phyloP scores from a whole-genome alignment of 35 echinoderm and acorn worm species.

The Ophiothrix spiculata region DNA sequence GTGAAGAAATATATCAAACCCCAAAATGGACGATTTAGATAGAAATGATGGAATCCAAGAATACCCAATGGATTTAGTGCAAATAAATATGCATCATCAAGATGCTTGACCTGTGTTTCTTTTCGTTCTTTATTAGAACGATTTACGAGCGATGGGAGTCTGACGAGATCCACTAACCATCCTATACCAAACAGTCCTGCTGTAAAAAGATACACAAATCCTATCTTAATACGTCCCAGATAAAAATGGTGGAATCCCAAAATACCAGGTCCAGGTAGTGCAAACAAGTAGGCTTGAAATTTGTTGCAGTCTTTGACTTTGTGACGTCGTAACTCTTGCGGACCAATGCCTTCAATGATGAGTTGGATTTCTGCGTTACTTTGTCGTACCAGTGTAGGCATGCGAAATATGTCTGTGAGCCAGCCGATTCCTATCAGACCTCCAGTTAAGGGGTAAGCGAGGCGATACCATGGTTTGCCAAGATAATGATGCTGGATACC shows the following conservation, averaged over 20 bases:
- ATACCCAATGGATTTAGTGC: conserved; percentile 54
- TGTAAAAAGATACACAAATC: conserved; percentile 51
- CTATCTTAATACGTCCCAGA: conserved; percentile 19
- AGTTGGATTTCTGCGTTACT: conserved; percentile 10
- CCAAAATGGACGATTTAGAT: conserved; percentile 35
- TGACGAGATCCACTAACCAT: conserved; percentile 31
- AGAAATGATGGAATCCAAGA: conserved; percentile 57
- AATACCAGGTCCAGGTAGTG: conserved; percentile 50
- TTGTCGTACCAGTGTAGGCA: conserved; percentile 43
- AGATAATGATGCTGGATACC: conserved; percentile 52
- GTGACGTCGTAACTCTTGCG: background rate
- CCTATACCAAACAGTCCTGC: conserved; percentile 40
- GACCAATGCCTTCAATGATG: background rate
- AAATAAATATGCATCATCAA: conserved; percentile 61
- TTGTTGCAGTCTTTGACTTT: conserved; percentile 39
- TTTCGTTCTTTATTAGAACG: conserved; percentile 15
- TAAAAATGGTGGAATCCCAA: no score
- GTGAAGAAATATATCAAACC: conserved; percentile 57
- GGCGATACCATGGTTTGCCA: no score
- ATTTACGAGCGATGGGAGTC: conserved; percentile 45
- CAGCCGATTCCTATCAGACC: conserved; percentile 48
- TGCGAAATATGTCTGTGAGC: conserved; percentile 39
- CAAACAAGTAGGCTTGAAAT: conserved; percentile 45
- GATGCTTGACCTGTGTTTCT: background rate
- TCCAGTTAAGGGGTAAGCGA: conserved; percentile 46